Base-by-base conservation (phyloP, 2,888 invertebrate genomes). In the Parascotia fuliginaria region DNA sequence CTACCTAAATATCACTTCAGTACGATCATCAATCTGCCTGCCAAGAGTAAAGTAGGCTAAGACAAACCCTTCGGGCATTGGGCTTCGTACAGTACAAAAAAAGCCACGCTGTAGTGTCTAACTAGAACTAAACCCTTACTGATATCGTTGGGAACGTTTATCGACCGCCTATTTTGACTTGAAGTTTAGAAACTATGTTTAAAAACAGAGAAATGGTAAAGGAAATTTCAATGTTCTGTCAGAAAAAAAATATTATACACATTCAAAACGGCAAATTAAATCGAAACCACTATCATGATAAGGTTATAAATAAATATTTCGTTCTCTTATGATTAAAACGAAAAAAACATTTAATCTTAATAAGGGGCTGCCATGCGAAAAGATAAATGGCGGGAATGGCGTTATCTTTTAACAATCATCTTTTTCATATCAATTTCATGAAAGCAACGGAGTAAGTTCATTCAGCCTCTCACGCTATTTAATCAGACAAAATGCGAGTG, bases 401-500 rank as follows among this genome's bases (percentile, higher is more conserved):
- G 53, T 70, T 69, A 73, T 70, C 70, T 60, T 65, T 61, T 62
- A 59, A 57, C 60, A 60, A 61, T 60, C 52, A 68, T 74, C 75
- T 73, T 73, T 72, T 67, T 71, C 73, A 67, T 61, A 59, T 62
- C 48, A 46, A 72, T 70, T 70, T 66, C 60, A 59, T 50, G 55
- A 62, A 70, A 61, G 68, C 69, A 70, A 65, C 55, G 66, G 50
- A 60, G 61, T 64, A 55, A 55, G 54, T 55, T 66, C 47, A 73
- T 63, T 65, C 61, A 65, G 54, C 60, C 60, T 68, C 65, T 65
- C 59, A 54, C 49, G 65, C 50, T 74, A 67, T 78, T 79, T 76
- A 77, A 81, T 79, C 76, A 75, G 70, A 59, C 63, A 55, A 71
- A 73, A 70, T 70, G 63, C 57, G 47, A 42, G 12, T 33, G 11